These are phyloP conservation scores for Noctua pronuba DNA, from an alignment of 2,888 invertebrate genomes.

Conservation along the genomic window DNA sequence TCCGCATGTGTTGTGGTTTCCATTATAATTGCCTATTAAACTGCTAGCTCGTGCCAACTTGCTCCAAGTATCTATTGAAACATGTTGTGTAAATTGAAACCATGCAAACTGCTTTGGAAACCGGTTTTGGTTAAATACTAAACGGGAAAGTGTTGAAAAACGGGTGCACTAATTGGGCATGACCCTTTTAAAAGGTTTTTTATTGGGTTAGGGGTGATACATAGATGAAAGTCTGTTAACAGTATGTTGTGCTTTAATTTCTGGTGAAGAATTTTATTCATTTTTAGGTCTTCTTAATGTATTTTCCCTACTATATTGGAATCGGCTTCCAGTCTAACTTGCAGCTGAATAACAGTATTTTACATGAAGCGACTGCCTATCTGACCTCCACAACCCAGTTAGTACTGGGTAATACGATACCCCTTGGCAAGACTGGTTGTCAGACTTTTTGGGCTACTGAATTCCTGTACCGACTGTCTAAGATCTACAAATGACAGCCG, in stretches of 20 bases:
- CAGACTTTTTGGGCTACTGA: too few species aligned
- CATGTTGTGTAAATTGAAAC: constrained; percentile 54
- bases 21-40: constrained; percentile 65
- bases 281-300: too few species aligned
- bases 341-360: too few species aligned
- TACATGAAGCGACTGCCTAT: too few species aligned
- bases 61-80: constrained; percentile 32
- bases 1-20: constrained; percentile 39
- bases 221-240: neutral
- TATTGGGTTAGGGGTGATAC: neutral
- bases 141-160: neutral
- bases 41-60: constrained; percentile 50
- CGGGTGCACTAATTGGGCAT: neutral
- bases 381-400: too few species aligned
- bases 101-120: neutral
- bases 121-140: constrained; percentile 3
- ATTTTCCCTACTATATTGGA: too few species aligned
- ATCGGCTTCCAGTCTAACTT: too few species aligned
- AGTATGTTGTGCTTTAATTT: neutral
- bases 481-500: too few species aligned
- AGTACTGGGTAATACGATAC: too few species aligned
- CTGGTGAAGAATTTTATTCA: too few species aligned
- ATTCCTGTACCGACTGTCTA: too few species aligned
- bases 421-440: too few species aligned
- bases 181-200: neutral